Conservation (phyloP, 1,140 invertebrate genomes). For the Paraescarpia echinospica region DNA sequence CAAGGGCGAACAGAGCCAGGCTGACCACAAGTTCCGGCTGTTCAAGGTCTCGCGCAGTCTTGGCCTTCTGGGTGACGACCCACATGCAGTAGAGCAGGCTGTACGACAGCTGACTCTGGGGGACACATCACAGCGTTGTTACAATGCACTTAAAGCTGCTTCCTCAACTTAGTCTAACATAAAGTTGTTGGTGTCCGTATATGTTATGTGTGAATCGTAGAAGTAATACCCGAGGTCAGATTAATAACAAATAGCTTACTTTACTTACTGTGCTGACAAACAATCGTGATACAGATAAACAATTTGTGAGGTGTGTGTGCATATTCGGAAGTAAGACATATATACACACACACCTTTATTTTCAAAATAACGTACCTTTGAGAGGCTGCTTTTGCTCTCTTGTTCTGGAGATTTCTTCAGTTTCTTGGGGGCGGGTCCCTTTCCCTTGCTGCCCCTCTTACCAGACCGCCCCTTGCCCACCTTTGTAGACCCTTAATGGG, state of each 20-base stretch:
- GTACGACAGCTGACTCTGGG: constrained; percentile 19
- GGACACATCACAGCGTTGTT: background rate
- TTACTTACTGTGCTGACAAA: no score
- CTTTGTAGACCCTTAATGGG: background rate
- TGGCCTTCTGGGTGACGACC: constrained; percentile 16
- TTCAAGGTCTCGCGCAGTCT: background rate
- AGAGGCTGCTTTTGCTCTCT: background rate
- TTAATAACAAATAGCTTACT: no score
- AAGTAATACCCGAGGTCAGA: no score
- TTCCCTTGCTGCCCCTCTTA: background rate
- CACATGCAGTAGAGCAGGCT: constrained; percentile 17
- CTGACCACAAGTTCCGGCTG: constrained; percentile 8
- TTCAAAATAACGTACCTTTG: background rate
- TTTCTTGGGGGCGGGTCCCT: background rate
- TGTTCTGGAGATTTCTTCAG: background rate
- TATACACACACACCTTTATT: no score
- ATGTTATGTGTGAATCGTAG: no score
- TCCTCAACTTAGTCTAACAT: background rate
- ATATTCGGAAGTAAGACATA: no score
- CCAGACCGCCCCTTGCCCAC: background rate
- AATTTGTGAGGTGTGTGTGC: no score
- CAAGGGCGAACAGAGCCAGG: constrained; percentile 9
- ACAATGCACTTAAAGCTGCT: background rate
- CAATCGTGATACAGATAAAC: no score
- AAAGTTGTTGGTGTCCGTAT: background rate